Percentiles rank a stretch among this genome's conserved stretches.
Evolutionary conservation across 2,797 vertebrate species (phyloP).

Genomic region (Myiotriccus ornatus): DNA sequence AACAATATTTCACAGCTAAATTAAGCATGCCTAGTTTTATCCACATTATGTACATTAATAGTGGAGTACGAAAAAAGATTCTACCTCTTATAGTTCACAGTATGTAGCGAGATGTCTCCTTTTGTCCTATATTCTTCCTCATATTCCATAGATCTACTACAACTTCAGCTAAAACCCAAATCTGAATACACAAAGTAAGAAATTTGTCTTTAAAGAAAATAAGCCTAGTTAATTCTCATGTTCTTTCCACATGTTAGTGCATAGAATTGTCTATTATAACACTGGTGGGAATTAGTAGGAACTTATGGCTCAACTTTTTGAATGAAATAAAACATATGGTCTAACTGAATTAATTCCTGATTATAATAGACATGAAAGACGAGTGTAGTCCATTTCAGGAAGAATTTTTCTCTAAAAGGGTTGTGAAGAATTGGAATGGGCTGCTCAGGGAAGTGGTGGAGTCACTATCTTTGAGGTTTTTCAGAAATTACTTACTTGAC

Average conservation of each 20-base stretch:
- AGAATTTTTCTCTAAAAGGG: neutral
- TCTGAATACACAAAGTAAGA: neutral
- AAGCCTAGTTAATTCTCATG: accelerated
- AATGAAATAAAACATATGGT: neutral
- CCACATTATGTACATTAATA: neutral
- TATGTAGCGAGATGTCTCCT: neutral
- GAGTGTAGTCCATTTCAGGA: neutral
- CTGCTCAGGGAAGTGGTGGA: neutral
- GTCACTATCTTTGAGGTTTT: neutral
- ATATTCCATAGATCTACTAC: neutral
- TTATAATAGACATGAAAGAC: neutral
- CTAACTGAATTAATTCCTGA: neutral
- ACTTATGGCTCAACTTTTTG: neutral
- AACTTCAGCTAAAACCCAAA: neutral
- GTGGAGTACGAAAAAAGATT: neutral
- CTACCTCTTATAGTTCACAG: neutral
- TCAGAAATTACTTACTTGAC: no score
- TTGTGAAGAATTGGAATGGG: neutral
- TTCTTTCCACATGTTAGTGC: neutral
- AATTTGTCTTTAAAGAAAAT: neutral
- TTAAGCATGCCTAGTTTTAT: neutral
- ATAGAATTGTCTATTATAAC: neutral
- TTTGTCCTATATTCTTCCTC: neutral
- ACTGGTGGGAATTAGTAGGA: neutral
- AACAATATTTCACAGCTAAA: neutral